These are phyloP conservation scores for Theodoxus fluviatilis DNA, from an alignment of 2,888 invertebrate species.

Conservation along the genomic window DNA sequence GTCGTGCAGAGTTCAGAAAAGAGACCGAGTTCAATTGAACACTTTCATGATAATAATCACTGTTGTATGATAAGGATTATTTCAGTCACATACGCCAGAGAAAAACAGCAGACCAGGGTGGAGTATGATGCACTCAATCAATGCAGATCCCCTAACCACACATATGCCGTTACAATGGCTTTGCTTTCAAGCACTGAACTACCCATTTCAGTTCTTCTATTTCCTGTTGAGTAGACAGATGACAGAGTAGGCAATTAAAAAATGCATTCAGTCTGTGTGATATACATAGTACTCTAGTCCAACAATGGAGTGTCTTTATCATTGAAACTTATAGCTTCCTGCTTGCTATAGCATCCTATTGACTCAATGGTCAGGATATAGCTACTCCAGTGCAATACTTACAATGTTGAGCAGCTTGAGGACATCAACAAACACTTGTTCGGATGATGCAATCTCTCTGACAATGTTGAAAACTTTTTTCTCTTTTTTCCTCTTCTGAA, in stretches of 20 bases:
- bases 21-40: background rate
- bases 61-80: background rate
- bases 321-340: background rate
- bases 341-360: too few species aligned
- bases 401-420: slow-evolving; percentile 68
- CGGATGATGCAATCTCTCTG: slow-evolving; percentile 70
- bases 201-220: too few species aligned
- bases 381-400: slow-evolving; percentile 30
- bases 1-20: too few species aligned
- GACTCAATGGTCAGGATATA: too few species aligned
- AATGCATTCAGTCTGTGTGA: background rate
- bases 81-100: too few species aligned
- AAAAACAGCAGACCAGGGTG: too few species aligned
- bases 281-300: background rate
- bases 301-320: background rate
- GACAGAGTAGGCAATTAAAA: too few species aligned
- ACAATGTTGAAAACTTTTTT: slow-evolving; percentile 69
- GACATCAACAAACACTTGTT: slow-evolving; percentile 70
- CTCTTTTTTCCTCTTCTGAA: slow-evolving; percentile 48
- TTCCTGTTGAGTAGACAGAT: too few species aligned
- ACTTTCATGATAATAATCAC: background rate
- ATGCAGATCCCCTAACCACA: too few species aligned
- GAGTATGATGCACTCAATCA: too few species aligned
- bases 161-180: too few species aligned
- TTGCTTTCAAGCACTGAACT: too few species aligned